Conservation (phyloP, 2,113 vertebrate species). For the Arenaria interpres region DNA sequence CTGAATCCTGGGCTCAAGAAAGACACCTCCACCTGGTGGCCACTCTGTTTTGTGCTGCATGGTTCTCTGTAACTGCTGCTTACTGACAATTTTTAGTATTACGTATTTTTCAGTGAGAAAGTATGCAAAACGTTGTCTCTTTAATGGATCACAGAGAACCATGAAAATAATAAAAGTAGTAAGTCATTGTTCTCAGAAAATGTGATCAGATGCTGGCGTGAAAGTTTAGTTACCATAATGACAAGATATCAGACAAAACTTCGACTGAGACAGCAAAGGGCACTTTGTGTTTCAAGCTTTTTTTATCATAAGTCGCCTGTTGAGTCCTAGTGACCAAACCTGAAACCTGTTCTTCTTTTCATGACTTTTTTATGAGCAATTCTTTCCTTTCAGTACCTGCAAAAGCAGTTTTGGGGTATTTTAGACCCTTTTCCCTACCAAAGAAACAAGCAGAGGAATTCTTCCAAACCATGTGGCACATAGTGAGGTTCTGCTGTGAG, state of each 20-base stretch:
- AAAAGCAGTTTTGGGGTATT: neutral
- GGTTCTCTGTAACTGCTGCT: neutral
- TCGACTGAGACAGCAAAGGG: neutral
- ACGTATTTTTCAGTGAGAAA: neutral
- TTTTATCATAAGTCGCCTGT: neutral
- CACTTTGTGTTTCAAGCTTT: neutral
- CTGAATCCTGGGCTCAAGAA: neutral
- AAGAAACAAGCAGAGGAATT: neutral
- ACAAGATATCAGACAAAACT: neutral
- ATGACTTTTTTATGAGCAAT: neutral
- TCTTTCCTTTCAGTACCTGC: neutral
- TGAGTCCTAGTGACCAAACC: neutral
- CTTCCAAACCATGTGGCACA: neutral
- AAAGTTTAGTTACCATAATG: neutral
- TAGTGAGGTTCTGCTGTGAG: neutral
- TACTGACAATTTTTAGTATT: neutral
- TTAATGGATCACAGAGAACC: neutral
- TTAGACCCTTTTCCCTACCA: neutral
- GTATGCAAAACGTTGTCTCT: neutral
- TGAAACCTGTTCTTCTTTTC: neutral
- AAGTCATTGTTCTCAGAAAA: neutral
- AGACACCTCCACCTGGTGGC: neutral
- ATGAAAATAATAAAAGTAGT: neutral
- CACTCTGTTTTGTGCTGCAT: neutral
- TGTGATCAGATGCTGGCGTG: neutral